Base-by-base conservation (phyloP, 1,140 invertebrate species). In the Gryllus bimaculatus region DNA sequence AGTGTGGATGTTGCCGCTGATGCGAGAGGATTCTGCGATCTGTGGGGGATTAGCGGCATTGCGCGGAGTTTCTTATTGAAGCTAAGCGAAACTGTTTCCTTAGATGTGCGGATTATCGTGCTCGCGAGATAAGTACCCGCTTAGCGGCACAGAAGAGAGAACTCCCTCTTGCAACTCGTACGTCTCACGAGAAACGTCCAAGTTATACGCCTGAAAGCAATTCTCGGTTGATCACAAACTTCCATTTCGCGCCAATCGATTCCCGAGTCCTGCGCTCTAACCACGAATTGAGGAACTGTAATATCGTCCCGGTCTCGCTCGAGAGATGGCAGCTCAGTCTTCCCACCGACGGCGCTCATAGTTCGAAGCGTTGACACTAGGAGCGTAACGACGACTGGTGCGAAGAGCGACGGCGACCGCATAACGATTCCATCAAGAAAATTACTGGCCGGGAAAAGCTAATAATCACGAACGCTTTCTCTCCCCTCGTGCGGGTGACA, bases 401-500 rank as follows among this genome's bases (percentile, higher is more conserved):
- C 20, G 74, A 47, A 21, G 74, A 10, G 8, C 20, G 74, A 12
- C 47, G 74, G 12, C 74, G 47, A 20, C 74, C 20, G 20, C 66
- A 26, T 78, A 78, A 78, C 78, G 78, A 78, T 78, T 78, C 78
- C 78, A 78, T 78, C 78, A 81, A 80, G 80, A 79, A 81, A 81
- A 81, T 81, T 81, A 81, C 78, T 75, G 76, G 80, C 54, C 79
- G 77, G 76, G 79, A 75, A 81, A 79, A 78, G 79, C 80, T 79
- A 77, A 66, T 73, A 75, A 74, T 49, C 82, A 83, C 82, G 82
- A 82, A 82, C 83, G 81, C 80, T 82, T 81, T 82, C 83, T 83
- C 83, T 83, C 83, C 84, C 84, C 82, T 82, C 80, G 78, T 80
- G 77, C 80, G 82, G 83, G 82, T 85, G 85, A 85, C 84, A 85